A percentile compares a stretch with the other conserved stretches of the same genome.
Evolutionary conservation across 2,113 vertebrate species (phyloP).

Genomic region (Chaetops frenatus): DNA sequence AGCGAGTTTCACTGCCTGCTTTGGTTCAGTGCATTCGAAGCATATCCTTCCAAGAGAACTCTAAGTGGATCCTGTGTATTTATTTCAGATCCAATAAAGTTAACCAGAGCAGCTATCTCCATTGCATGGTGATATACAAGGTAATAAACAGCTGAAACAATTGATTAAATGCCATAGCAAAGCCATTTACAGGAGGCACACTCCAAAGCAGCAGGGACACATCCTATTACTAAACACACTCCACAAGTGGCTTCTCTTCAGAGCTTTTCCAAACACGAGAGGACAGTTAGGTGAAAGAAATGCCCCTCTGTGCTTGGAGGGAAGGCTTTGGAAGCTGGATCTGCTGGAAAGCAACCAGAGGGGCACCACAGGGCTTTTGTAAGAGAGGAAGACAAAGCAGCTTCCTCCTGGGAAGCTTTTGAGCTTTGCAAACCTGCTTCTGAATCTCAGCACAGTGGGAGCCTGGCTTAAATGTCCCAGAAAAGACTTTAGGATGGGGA

Average conservation of each 20-base stretch:
- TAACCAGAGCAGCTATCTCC: constrained; percentile 49
- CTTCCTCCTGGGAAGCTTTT: not conserved
- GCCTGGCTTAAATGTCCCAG: not conserved
- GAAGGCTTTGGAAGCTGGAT: not conserved
- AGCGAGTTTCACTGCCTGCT: not conserved
- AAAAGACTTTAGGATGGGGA: not conserved
- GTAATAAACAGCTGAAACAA: constrained; percentile 62
- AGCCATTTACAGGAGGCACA: not conserved
- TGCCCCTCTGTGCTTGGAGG: not conserved
- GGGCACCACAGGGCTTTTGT: not conserved
- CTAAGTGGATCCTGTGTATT: constrained; percentile 51
- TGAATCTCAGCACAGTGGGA: not conserved
- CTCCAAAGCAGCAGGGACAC: not conserved
- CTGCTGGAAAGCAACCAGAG: not conserved
- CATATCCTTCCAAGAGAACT: constrained; percentile 29
- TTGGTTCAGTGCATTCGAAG: constrained; percentile 13
- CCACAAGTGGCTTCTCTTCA: not conserved
- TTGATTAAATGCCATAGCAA: constrained; percentile 65
- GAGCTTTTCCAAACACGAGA: not conserved
- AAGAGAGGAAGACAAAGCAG: not conserved
- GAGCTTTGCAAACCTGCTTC: not conserved
- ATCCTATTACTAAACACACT: not conserved
- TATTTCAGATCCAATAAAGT: constrained; percentile 59
- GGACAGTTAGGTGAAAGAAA: constrained; percentile 4
- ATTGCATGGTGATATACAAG: constrained; percentile 58